Evolutionary conservation across 2,888 invertebrate species (phyloP).

Genomic region (Mesorhabditis sp.): DNA sequence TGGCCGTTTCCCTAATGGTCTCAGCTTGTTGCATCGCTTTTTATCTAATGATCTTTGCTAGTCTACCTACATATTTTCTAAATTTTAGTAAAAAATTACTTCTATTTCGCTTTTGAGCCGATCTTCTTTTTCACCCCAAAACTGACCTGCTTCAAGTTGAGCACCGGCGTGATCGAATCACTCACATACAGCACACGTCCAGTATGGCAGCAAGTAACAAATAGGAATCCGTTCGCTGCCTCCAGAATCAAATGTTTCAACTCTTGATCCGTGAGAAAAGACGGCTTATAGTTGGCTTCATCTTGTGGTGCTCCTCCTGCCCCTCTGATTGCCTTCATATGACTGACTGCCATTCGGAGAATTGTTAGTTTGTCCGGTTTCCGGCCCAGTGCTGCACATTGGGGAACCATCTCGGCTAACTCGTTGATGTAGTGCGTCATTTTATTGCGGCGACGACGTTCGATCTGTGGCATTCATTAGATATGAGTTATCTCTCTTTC

Average conservation of each 20-base stretch:
- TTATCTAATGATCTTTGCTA: no score
- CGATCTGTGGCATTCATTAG: conserved; percentile 69
- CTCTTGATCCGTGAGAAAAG: conserved; percentile 97
- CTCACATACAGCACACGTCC: conserved; percentile 96
- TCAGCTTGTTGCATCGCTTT: no score
- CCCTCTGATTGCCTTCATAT: conserved; percentile 83
- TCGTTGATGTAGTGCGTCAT: conserved; percentile 99
- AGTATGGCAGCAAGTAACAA: conserved; percentile 92
- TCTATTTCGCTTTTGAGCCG: no score
- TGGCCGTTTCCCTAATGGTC: no score
- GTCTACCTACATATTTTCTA: no score
- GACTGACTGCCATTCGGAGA: conserved; percentile 96
- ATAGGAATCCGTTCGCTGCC: conserved; percentile 96
- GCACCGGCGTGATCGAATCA: conserved; percentile 93
- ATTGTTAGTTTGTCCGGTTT: conserved; percentile 99
- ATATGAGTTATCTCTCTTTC: no score
- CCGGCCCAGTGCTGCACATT: conserved; percentile 83
- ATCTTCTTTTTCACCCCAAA: not conserved
- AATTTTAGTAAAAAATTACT: no score
- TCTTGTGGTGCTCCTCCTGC: conserved; percentile 60
- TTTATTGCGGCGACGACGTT: conserved; percentile 93
- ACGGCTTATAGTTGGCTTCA: conserved; percentile 88
- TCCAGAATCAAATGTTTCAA: conserved; percentile 95
- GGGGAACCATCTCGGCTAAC: conserved; percentile 98
- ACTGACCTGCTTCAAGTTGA: conserved; percentile 76